Percentiles rank a stretch among this genome's conserved stretches.
Conservation (phyloP, 2,113 vertebrate species). For the Conger conger region DNA sequence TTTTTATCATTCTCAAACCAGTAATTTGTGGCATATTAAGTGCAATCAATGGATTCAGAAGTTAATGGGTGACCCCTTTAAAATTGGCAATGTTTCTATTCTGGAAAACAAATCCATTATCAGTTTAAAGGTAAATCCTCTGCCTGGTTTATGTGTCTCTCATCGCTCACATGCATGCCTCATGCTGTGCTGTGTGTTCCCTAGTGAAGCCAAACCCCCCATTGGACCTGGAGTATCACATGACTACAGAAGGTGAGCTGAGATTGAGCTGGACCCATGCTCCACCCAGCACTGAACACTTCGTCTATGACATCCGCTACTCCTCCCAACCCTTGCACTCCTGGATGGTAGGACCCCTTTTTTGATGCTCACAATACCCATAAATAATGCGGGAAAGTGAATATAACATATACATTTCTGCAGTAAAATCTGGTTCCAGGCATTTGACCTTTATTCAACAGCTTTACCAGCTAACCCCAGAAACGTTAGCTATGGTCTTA, state of each 20-base stretch:
- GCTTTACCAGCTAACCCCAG: background rate
- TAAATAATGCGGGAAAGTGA: background rate
- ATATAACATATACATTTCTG: background rate
- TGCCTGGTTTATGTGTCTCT: background rate
- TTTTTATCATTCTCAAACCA: no score
- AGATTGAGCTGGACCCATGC: conserved; percentile 75
- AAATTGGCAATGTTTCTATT: background rate
- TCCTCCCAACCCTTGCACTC: conserved; percentile 45
- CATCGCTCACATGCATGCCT: background rate
- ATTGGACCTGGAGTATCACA: conserved; percentile 67
- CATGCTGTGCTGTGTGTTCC: conserved; percentile 2
- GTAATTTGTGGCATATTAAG: background rate
- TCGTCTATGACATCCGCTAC: conserved; percentile 79
- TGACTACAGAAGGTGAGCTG: conserved; percentile 72
- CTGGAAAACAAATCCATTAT: background rate
- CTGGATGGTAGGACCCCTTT: conserved; percentile 57
- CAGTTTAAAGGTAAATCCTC: background rate
- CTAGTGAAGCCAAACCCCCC: conserved; percentile 85
- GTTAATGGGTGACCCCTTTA: background rate
- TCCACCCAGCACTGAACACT: conserved; percentile 33
- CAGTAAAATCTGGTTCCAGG: background rate
- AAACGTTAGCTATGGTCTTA: background rate
- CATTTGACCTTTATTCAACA: background rate
- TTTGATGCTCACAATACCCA: background rate
- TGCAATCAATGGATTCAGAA: background rate